Percentiles rank a stretch among this genome's conserved stretches.
Conservation (phyloP, 2,113 vertebrate genomes). For the Spizaetus ornatus region DNA sequence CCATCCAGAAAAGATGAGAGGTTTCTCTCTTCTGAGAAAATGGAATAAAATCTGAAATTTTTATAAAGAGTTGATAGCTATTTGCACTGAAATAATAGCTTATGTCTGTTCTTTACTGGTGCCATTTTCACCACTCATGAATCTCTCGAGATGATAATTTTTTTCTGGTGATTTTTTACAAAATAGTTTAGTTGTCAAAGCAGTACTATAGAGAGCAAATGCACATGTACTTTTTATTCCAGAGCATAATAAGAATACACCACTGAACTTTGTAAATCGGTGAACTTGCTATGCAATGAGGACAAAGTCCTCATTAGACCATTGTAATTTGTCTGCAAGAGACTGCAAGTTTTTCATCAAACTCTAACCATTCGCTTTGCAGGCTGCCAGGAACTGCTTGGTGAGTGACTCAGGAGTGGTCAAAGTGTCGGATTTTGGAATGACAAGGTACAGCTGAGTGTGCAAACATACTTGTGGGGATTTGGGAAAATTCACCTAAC, state of each 20-base stretch:
- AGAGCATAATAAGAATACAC: background rate
- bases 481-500: background rate
- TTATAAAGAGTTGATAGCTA: background rate
- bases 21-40: background rate
- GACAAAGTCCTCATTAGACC: background rate
- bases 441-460: conserved; percentile 83
- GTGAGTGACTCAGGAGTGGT: conserved; percentile 86
- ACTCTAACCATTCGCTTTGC: background rate
- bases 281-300: background rate
- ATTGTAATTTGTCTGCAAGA: background rate
- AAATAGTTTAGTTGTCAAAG: background rate
- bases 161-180: background rate
- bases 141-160: background rate
- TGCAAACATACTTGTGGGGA: background rate
- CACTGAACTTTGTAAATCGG: background rate
- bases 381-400: conserved; percentile 95
- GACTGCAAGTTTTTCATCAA: background rate
- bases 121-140: background rate
- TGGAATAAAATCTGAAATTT: background rate
- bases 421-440: conserved; percentile 95
- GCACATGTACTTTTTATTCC: background rate
- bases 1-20: background rate
- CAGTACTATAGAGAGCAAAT: background rate
- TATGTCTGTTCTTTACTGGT: background rate
- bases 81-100: background rate